A percentile compares a stretch with the other conserved stretches of the same genome.
These are phyloP conservation scores for Pelodytes ibericus DNA, from an alignment of 2,797 vertebrate species.

Conservation along the genomic window DNA sequence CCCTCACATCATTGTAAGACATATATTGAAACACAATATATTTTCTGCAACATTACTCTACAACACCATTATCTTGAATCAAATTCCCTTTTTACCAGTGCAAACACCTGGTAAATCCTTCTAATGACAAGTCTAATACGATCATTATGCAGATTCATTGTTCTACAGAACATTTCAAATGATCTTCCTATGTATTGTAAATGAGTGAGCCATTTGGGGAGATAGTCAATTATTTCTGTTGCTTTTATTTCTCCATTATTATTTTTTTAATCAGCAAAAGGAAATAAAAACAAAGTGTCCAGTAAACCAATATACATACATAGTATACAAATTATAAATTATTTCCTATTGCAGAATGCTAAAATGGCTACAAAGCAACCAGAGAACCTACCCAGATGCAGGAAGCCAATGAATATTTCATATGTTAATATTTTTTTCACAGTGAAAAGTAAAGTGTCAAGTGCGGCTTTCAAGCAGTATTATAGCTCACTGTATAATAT, in stretches of 20 bases:
- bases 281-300: background rate
- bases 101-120: constrained; percentile 45
- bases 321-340: too few relatives aligned
- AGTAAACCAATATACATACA: too few relatives aligned
- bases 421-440: too few relatives aligned
- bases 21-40: constrained; percentile 24
- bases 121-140: constrained; percentile 44
- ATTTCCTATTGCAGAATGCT: too few relatives aligned
- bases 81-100: constrained; percentile 30
- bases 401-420: too few relatives aligned
- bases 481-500: too few relatives aligned
- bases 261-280: background rate
- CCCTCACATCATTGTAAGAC: constrained; percentile 23
- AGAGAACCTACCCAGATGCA: too few relatives aligned
- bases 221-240: constrained; percentile 1
- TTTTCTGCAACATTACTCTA: constrained; percentile 47
- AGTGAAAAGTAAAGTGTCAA: too few relatives aligned
- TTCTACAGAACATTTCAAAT: constrained; percentile 24
- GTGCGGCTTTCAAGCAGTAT: too few relatives aligned
- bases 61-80: constrained; percentile 42
- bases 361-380: too few relatives aligned
- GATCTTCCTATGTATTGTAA: constrained; percentile 20
- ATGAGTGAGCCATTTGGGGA: constrained; percentile 15
- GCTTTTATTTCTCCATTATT: background rate
- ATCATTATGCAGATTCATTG: constrained; percentile 43